Evolutionary conservation across 2,797 vertebrate species (phyloP), one percentile per base, ranked within the genome.

Genomic region (Argentina silus): DNA sequence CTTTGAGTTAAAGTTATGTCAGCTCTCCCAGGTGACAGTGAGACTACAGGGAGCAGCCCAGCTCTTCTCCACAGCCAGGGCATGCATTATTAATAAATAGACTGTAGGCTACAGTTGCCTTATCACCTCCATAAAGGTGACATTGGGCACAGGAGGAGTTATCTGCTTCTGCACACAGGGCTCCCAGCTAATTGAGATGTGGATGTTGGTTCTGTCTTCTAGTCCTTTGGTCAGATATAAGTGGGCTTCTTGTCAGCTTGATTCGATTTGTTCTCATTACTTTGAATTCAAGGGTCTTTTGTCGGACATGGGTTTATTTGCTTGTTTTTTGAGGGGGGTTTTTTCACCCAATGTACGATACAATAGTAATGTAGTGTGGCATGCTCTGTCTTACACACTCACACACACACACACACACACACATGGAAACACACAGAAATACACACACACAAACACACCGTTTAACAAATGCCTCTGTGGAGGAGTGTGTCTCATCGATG

Each of bases 101-200:
- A 36, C 27, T 36, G 27, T n/a, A 66, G 47, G 27, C 67, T 70
- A 63, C 47, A 74, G 68, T 67, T 65, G 36, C 69, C 69, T 79
- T 67, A 77, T 79, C 66, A 75, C 66, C 57, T 51, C 56, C 27
- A 36, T 70, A 84, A 86, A 86, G 82, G 86, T 79, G 77, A 89
- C 85, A 87, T 59, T 87, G 88, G 84, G 87, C 86, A 85, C 80
- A 81, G 78, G 75, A 81, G 61, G 69, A 74, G 74, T 79, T 69
- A 75, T 80, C 69, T 67, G 80, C 67, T 15, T 80, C 66, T 65
- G 81, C 67, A 15, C 60, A 70, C 68, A 69, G 42, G n/a, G 42
- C 51, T 43, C 47, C 53, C 59, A 36, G 12, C 73, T 55, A 72
- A 72, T 51, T 70, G 53, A 71, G 64, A 70, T 1, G 50, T 67